phyloP scores from a whole-genome alignment of 2,113 vertebrate species.

The Danio rerio region DNA sequence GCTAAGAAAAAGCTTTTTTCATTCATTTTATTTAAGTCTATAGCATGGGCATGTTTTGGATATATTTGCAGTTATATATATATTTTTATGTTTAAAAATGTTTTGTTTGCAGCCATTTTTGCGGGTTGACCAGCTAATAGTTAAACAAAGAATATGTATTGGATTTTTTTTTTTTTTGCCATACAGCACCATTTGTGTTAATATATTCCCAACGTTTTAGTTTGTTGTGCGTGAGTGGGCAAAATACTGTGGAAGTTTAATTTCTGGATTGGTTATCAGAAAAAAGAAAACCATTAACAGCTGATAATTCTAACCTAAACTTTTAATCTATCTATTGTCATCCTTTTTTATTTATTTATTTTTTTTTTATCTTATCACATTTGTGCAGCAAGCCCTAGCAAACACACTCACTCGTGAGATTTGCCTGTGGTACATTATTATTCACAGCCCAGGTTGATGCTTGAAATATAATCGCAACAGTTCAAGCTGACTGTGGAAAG shows the following conservation, averaged over 20 bases:
- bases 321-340: neutral
- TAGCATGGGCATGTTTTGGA: too few species aligned
- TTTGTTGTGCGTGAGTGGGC: neutral
- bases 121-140: too few species aligned
- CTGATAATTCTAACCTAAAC: neutral
- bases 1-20: too few species aligned
- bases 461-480: constrained; percentile 2
- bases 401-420: neutral
- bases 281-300: neutral
- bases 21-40: too few species aligned
- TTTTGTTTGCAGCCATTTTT: too few species aligned
- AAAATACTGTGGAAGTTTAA: neutral
- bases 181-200: too few species aligned
- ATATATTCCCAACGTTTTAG: neutral
- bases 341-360: neutral
- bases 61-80: too few species aligned
- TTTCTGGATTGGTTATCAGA: neutral
- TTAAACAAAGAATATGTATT: too few species aligned
- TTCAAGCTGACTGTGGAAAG: constrained; percentile 1
- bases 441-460: neutral
- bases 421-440: neutral
- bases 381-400: neutral
- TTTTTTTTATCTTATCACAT: neutral
- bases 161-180: too few species aligned
- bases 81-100: too few species aligned